Evolutionary conservation across 2,113 vertebrate species (phyloP).

Genomic region (Aramus guarauna): DNA sequence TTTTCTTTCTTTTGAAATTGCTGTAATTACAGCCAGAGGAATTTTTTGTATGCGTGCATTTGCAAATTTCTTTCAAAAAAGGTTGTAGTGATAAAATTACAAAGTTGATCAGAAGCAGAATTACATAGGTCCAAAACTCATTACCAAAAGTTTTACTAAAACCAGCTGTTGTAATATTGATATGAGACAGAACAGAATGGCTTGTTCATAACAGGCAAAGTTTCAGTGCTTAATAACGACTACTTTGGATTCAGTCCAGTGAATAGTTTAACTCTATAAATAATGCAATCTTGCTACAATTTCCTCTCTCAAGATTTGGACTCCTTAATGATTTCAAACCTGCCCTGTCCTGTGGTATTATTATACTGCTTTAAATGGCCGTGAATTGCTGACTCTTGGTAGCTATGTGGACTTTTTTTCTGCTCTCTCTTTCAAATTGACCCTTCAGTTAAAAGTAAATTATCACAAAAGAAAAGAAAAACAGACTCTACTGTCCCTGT

Average conservation of each 20-base stretch:
- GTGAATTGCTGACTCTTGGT: not conserved
- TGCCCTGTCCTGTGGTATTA: slow-evolving; percentile 10
- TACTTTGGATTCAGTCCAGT: slow-evolving; percentile 51
- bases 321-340: slow-evolving; percentile 48
- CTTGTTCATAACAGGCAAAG: slow-evolving; percentile 36
- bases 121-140: not conserved
- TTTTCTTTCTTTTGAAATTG: not conserved
- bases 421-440: not conserved
- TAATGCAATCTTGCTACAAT: slow-evolving; percentile 64
- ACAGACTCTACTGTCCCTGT: not conserved
- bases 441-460: not conserved
- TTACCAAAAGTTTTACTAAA: slow-evolving; percentile 27
- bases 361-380: not conserved
- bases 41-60: not conserved
- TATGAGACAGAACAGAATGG: slow-evolving; percentile 11
- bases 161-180: slow-evolving; percentile 40
- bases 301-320: slow-evolving; percentile 59
- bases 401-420: not conserved
- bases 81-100: not conserved
- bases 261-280: slow-evolving; percentile 69
- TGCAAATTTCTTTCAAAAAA: not conserved
- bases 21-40: not conserved
- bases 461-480: not conserved
- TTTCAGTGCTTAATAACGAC: slow-evolving; percentile 39
- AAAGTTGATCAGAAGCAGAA: not conserved